Percentiles rank a stretch among this genome's conserved stretches.
phyloP scores from a whole-genome alignment of 1,140 invertebrate genomes.

The Acromyrmex heyeri region DNA sequence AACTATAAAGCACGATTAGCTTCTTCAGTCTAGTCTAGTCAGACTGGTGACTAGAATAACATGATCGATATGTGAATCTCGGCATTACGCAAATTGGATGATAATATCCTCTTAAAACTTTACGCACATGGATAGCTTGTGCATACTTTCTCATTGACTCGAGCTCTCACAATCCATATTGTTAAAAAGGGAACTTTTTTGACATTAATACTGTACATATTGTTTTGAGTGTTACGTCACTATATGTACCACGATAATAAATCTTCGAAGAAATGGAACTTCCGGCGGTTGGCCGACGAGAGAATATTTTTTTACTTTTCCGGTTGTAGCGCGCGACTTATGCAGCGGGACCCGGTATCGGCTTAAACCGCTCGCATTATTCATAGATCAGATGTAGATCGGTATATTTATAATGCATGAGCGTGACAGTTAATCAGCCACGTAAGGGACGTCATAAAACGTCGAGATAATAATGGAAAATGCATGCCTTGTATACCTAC shows the following conservation, averaged over 20 bases:
- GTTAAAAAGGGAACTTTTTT: not conserved
- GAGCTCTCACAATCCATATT: not conserved
- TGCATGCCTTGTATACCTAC: conserved; percentile 57
- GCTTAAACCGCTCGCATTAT: conserved; percentile 69
- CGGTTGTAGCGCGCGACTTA: conserved; percentile 53
- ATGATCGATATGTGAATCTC: conserved; percentile 36
- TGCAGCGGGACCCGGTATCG: conserved; percentile 52
- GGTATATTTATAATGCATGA: conserved; percentile 77
- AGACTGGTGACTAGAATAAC: not conserved
- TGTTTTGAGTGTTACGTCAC: conserved; percentile 6
- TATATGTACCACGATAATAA: conserved; percentile 2
- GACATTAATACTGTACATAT: not conserved
- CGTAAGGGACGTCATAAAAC: conserved; percentile 77
- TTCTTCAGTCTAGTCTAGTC: not conserved
- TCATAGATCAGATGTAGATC: conserved; percentile 78
- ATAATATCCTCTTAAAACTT: conserved; percentile 40
- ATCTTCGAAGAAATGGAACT: conserved; percentile 38
- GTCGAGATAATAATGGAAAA: conserved; percentile 76
- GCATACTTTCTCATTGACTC: not conserved
- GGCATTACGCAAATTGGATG: conserved; percentile 35
- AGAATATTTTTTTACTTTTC: conserved; percentile 55
- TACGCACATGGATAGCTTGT: not conserved
- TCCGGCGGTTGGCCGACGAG: conserved; percentile 22
- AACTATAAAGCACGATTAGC: not conserved
- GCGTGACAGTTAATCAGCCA: conserved; percentile 78